phyloP scores from a whole-genome alignment of 2,797 vertebrate genomes.

The Lepidocolaptes lacrymiger region DNA sequence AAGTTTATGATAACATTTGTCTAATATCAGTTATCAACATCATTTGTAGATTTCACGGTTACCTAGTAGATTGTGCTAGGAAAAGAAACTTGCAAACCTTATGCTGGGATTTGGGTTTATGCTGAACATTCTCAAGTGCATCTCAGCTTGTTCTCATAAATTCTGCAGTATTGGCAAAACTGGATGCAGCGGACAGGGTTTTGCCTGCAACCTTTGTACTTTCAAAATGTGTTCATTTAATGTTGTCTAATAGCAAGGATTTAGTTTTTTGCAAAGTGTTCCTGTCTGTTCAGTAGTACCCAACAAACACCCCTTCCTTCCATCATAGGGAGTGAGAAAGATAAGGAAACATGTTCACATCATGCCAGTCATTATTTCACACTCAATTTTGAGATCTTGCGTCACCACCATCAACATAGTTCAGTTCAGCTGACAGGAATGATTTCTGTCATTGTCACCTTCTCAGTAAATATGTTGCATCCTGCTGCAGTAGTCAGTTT shows the following conservation, averaged over 20 bases:
- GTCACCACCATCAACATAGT: neutral
- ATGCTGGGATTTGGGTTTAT: neutral
- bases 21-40: neutral
- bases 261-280: neutral
- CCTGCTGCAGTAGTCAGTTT: neutral
- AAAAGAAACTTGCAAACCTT: neutral
- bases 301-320: neutral
- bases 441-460: slow-evolving; percentile 8
- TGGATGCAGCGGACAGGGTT: neutral
- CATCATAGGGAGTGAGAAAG: neutral
- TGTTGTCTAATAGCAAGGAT: neutral
- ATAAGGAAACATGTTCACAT: neutral
- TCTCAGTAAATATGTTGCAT: neutral
- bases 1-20: neutral
- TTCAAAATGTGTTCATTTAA: neutral
- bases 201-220: neutral
- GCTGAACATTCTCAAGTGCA: neutral
- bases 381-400: neutral
- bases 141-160: neutral
- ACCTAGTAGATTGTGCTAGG: neutral
- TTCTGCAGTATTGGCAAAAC: neutral
- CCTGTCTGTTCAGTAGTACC: neutral
- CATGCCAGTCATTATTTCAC: neutral
- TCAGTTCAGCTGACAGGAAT: neutral
- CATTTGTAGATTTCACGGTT: neutral